These are phyloP conservation scores for Andrena bicolor DNA, from an alignment of 2,888 invertebrate genomes.

Conservation along the genomic window DNA sequence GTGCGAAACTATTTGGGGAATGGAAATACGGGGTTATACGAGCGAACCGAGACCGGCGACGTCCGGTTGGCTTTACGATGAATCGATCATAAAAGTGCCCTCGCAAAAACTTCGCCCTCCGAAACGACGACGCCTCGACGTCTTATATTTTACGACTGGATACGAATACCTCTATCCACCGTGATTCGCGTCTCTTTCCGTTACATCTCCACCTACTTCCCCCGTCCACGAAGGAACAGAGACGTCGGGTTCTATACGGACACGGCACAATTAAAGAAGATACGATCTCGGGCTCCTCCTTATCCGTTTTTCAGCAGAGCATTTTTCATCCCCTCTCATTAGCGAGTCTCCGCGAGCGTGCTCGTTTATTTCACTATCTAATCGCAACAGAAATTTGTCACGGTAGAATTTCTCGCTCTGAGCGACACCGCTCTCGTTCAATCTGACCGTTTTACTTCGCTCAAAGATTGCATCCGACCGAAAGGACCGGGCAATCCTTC, in stretches of 20 bases:
- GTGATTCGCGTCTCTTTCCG: neutral
- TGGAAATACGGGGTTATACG: conserved; percentile 32
- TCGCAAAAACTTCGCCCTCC: conserved; percentile 14
- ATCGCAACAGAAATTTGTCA: conserved; percentile 50
- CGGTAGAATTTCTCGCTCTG: conserved; percentile 33
- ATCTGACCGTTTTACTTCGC: conserved; percentile 44
- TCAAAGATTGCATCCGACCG: conserved; percentile 50
- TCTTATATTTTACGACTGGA: conserved; percentile 56
- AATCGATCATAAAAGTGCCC: conserved; percentile 59
- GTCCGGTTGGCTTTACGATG: conserved; percentile 49
- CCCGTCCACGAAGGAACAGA: neutral
- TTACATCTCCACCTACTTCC: neutral
- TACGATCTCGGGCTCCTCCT: conserved; percentile 18
- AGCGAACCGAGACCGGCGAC: conserved; percentile 29
- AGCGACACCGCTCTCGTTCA: conserved; percentile 27
- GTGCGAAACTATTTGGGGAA: conserved; percentile 38
- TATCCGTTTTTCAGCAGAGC: neutral
- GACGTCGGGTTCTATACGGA: neutral
- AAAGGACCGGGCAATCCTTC: conserved; percentile 64
- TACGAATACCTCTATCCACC: conserved; percentile 11
- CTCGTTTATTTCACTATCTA: conserved; percentile 53
- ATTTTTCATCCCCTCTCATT: conserved; percentile 35
- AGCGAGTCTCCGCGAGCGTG: conserved; percentile 14
- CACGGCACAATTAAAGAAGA: conserved; percentile 38
- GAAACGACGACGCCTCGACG: conserved; percentile 30